phyloP scores from a whole-genome alignment of 2,797 vertebrate genomes.

The Margarornis squamiger region DNA sequence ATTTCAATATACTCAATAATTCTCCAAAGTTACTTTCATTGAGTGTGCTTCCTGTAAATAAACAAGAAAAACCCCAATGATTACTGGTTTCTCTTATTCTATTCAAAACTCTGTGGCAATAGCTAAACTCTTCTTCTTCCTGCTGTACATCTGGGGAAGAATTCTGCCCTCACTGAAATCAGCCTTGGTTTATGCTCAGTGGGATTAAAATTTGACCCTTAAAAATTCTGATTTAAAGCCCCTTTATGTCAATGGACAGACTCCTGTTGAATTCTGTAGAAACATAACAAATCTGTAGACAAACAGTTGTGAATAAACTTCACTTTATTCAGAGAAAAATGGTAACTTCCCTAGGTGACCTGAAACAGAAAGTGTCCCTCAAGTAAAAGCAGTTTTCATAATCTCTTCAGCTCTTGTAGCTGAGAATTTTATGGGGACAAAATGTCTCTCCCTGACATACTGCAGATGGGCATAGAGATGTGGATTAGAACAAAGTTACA shows the following conservation, averaged over 20 bases:
- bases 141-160: neutral
- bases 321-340: neutral
- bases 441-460: neutral
- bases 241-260: neutral
- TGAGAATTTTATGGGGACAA: neutral
- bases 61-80: neutral
- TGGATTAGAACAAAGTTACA: neutral
- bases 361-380: neutral
- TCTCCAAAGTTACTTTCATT: neutral
- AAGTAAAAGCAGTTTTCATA: neutral
- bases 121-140: neutral
- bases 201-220: neutral
- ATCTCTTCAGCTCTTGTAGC: neutral
- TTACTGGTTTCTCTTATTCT: neutral
- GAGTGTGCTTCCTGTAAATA: neutral
- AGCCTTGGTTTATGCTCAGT: neutral
- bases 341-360: neutral
- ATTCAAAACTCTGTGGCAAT: neutral
- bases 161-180: neutral
- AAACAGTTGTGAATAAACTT: neutral
- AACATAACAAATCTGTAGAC: neutral
- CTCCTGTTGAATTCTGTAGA: neutral
- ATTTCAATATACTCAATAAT: neutral
- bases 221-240: neutral
- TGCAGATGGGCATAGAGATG: neutral